A percentile compares a stretch with the other conserved stretches of the same genome.
These are phyloP conservation scores for Capromys pilorides DNA, from an alignment of 2,797 vertebrate genomes.

Conservation along the genomic window DNA sequence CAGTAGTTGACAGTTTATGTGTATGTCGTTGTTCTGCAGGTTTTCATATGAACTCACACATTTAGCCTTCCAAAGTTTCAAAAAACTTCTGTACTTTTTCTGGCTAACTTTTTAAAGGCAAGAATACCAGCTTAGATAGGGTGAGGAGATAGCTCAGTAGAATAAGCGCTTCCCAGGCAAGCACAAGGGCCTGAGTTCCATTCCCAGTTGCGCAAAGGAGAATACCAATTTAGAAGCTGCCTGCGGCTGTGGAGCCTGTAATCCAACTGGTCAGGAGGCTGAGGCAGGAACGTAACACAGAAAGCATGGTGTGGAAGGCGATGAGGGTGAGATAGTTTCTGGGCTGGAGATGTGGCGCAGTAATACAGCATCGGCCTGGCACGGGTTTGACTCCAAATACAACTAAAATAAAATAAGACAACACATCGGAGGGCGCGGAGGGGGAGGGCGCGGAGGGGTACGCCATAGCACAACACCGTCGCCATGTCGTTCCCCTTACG, in stretches of 20 bases:
- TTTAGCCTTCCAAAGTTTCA: background rate
- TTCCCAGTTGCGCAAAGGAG: background rate
- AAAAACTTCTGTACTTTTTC: background rate
- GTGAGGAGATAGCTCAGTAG: too few species aligned
- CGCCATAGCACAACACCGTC: too few species aligned
- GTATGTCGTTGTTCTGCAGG: background rate
- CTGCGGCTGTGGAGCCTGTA: background rate
- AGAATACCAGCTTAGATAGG: too few species aligned
- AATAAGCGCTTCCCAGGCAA: too few species aligned
- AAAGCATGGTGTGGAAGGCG: background rate
- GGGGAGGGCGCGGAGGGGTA: too few species aligned
- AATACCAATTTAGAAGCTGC: background rate
- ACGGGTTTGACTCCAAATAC: background rate
- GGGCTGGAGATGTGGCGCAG: background rate
- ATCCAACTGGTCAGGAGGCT: background rate
- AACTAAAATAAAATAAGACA: background rate
- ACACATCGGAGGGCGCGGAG: background rate
- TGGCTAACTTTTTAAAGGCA: background rate
- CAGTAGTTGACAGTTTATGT: background rate
- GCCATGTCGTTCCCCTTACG: slow-evolving; percentile 41
- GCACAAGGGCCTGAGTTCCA: too few species aligned
- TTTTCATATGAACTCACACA: background rate
- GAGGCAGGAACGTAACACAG: background rate
- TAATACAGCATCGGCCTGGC: background rate
- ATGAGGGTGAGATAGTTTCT: background rate